Evolutionary conservation across 2,888 invertebrate genomes (phyloP).

Genomic region (Megalurothrips usitatus): DNA sequence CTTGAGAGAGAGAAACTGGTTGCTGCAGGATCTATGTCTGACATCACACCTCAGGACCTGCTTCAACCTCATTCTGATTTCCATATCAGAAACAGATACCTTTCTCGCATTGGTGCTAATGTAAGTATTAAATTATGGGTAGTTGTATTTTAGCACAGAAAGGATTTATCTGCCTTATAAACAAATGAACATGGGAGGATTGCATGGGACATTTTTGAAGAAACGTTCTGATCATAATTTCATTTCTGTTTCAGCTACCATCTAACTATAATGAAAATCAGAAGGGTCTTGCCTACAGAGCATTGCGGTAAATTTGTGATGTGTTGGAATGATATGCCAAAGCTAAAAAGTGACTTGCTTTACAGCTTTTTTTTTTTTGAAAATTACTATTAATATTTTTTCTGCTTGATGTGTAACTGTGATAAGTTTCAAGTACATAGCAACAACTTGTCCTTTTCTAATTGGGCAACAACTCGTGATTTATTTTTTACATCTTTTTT

Average conservation of each 20-base stretch:
- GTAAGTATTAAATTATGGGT: conserved; percentile 45
- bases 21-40: conserved; percentile 49
- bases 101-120: conserved; percentile 56
- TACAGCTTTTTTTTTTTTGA: neutral
- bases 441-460: neutral
- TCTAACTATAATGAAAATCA: conserved; percentile 6
- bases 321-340: neutral
- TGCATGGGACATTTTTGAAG: neutral
- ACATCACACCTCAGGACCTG: conserved; percentile 50
- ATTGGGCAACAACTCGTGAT: neutral
- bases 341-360: neutral
- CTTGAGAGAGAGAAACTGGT: conserved; percentile 54
- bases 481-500: conserved; percentile 5
- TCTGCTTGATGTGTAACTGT: conserved; percentile 20
- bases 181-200: neutral
- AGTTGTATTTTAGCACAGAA: neutral
- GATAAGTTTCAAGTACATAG: conserved; percentile 14
- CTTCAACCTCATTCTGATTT: conserved; percentile 54
- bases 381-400: conserved; percentile 7
- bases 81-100: conserved; percentile 57
- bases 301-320: neutral
- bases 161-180: neutral
- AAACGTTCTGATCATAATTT: neutral
- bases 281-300: conserved; percentile 7
- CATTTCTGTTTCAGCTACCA: neutral